Evolutionary conservation across 2,113 vertebrate genomes (phyloP), one percentile per base, ranked within the genome.

Genomic region (Orientallactaga bullata): DNA sequence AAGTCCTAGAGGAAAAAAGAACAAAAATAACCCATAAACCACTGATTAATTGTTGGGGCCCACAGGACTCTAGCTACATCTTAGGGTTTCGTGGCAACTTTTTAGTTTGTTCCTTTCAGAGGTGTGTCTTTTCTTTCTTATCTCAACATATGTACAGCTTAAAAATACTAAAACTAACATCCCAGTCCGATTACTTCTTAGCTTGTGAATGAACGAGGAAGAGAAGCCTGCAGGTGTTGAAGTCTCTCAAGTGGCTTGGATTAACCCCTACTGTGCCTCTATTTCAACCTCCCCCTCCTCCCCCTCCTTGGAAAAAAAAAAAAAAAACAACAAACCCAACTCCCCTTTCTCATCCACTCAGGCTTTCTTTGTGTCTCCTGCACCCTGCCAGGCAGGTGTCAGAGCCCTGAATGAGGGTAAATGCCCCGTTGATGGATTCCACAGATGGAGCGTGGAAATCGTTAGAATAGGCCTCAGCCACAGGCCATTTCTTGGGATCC

Each of bases 381-480:
- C 98, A 98, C 98, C 99, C 99, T 98, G 98, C 99, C 98, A 99
- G 99, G 99, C 99, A 99, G 99, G 99, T 99, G 99, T 99, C 99
- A 99, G 98, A 98, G 98, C 98, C 98, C 98, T 99, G 98, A 98
- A 99, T 99, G 98, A 98, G 98, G 98, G 98, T 98, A 97, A 98
- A 98, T 98, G 98, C 99, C 98, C 98, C 96, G 98, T 98, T 99
- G 99, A 99, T 99, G 99, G 99, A 99, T 99, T 99, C 99, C 99
- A 99, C 99, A 99, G 99, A 99, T 99, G 99, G 99, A 99, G 99
- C 99, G 99, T 99, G 99, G 98, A 99, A 99, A 99, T 99, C 93
- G 99, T 98, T 96, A 99, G 98, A 99, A 99, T 99, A 99, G 99
- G 98, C 99, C 97, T 98, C 98, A 98, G 99, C 99, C 99, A 99